Evolutionary conservation across 2,888 invertebrate species (phyloP).

Genomic region (Amiota minor): DNA sequence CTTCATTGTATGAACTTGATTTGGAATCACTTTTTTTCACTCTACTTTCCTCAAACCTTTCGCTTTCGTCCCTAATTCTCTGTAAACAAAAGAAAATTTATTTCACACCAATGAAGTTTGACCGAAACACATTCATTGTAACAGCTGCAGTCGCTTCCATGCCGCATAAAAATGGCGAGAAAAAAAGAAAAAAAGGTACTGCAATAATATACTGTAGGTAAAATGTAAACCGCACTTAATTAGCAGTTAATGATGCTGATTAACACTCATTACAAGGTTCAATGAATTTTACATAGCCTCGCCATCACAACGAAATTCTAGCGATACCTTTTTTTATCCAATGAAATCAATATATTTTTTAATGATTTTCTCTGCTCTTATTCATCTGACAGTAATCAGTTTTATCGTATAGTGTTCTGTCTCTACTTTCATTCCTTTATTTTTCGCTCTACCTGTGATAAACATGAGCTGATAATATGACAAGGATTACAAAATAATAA

Average conservation of each 20-base stretch:
- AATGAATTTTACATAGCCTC: slow-evolving; percentile 18
- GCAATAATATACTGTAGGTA: slow-evolving; percentile 22
- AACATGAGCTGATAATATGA: slow-evolving; percentile 20
- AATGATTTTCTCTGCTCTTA: not conserved
- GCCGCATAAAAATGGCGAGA: slow-evolving; percentile 19
- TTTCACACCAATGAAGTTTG: slow-evolving; percentile 53
- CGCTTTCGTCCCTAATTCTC: too few relatives aligned
- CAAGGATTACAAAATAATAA: slow-evolving; percentile 64
- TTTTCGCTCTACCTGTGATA: not conserved
- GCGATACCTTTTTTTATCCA: too few relatives aligned
- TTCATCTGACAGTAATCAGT: not conserved
- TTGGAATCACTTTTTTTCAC: too few relatives aligned
- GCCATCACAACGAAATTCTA: not conserved
- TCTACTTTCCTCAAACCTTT: too few relatives aligned
- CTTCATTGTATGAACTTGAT: too few relatives aligned
- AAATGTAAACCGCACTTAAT: slow-evolving; percentile 65
- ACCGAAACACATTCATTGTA: not conserved
- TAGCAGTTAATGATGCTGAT: slow-evolving; percentile 69
- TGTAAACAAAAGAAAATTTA: too few relatives aligned
- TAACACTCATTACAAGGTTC: slow-evolving; percentile 60
- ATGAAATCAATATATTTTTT: not conserved
- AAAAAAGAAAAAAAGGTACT: slow-evolving; percentile 23
- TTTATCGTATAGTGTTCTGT: not conserved
- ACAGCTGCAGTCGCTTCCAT: slow-evolving; percentile 15
- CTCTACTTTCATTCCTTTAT: too few relatives aligned